Percentiles rank a stretch among this genome's conserved stretches.
phyloP scores from a whole-genome alignment of 2,113 vertebrate genomes.

The Oncorhynchus clarkii region DNA sequence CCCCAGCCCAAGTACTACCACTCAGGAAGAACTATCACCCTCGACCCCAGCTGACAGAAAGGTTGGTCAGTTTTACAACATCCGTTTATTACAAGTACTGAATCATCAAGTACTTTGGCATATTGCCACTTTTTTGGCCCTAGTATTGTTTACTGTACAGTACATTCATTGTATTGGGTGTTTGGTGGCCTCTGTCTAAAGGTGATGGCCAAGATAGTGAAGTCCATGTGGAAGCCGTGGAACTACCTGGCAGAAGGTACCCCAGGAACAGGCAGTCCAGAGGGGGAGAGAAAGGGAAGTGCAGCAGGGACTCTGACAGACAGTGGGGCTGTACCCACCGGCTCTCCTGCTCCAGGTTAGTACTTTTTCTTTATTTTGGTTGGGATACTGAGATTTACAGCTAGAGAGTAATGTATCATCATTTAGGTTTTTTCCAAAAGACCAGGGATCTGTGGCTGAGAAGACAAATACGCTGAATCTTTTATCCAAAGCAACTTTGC shows the following conservation, averaged over 20 bases:
- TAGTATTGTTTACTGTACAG: too few species aligned
- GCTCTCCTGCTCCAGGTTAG: slow-evolving; percentile 34
- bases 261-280: slow-evolving; percentile 9
- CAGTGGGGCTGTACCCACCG: neutral
- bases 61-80: slow-evolving; percentile 28
- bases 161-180: neutral
- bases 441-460: too few species aligned
- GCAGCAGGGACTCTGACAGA: neutral
- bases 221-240: slow-evolving; percentile 72
- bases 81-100: too few species aligned
- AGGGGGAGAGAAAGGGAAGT: slow-evolving; percentile 5
- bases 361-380: neutral
- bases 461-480: too few species aligned
- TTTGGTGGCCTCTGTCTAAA: slow-evolving; percentile 5
- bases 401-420: too few species aligned
- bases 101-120: too few species aligned
- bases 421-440: too few species aligned
- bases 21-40: neutral
- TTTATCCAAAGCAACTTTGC: too few species aligned
- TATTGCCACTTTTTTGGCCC: too few species aligned
- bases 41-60: slow-evolving; percentile 54
- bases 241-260: slow-evolving; percentile 61
- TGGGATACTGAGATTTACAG: neutral
- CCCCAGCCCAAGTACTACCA: slow-evolving; percentile 28
- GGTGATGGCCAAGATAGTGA: slow-evolving; percentile 65